phyloP scores from a whole-genome alignment of 2,797 vertebrate species.

The Labeo calbasu region DNA sequence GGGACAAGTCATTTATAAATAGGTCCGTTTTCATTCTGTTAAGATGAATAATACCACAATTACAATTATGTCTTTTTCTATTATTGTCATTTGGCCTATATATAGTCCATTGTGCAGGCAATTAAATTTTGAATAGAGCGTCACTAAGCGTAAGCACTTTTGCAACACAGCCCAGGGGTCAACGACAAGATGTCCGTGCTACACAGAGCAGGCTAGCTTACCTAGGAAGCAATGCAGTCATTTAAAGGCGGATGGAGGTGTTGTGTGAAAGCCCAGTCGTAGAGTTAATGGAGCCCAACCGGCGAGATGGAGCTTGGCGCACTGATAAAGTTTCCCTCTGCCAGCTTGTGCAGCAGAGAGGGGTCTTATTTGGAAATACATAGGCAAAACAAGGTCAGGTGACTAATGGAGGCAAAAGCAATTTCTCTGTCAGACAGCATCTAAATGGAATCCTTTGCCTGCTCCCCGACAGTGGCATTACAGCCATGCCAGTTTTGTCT shows the following conservation, averaged over 20 bases:
- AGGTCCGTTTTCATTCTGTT: conserved; percentile 46
- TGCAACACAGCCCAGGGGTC: background rate
- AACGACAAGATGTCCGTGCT: background rate
- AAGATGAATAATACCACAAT: conserved; percentile 51
- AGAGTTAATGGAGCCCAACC: conserved; percentile 48
- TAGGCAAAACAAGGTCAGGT: conserved; percentile 54
- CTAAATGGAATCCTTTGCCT: conserved; percentile 43
- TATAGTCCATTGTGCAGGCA: conserved; percentile 14
- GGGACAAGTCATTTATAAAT: conserved; percentile 66
- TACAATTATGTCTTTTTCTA: conserved; percentile 46
- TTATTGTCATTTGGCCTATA: conserved; percentile 21
- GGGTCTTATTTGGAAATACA: conserved; percentile 50
- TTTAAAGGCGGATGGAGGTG: conserved; percentile 25
- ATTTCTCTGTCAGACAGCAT: conserved; percentile 51
- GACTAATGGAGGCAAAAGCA: conserved; percentile 54
- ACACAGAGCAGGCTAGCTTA: conserved; percentile 14
- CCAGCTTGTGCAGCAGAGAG: conserved; percentile 23
- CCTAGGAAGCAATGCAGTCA: conserved; percentile 29
- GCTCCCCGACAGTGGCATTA: conserved; percentile 9
- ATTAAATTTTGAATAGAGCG: background rate
- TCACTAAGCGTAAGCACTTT: conserved; percentile 15
- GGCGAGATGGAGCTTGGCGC: conserved; percentile 33
- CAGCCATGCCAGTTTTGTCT: conserved; percentile 25
- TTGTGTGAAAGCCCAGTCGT: conserved; percentile 48
- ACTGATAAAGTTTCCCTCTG: conserved; percentile 44